These are phyloP conservation scores for Orbicella faveolata DNA, from an alignment of 64 coral and sea anemone species.

Conservation along the genomic window DNA sequence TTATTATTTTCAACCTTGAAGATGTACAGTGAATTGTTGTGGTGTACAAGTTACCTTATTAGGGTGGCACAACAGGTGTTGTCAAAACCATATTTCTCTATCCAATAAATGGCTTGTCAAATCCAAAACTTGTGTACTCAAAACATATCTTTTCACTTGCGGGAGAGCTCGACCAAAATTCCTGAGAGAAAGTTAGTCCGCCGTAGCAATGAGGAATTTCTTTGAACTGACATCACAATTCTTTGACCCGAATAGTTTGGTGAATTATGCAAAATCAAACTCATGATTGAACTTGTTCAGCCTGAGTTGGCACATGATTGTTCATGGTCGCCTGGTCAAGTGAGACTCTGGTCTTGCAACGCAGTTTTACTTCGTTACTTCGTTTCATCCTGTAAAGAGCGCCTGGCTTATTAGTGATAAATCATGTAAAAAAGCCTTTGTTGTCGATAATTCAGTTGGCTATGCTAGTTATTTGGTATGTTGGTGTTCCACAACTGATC, in stretches of 20 bases:
- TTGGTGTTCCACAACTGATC: no score
- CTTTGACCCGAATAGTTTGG: conserved; percentile 27
- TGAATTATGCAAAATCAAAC: conserved; percentile 34
- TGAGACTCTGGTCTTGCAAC: neutral
- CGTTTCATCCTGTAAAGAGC: no score
- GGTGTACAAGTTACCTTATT: conserved; percentile 27
- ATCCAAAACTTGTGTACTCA: neutral
- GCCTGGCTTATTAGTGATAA: no score
- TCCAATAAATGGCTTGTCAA: conserved; percentile 9
- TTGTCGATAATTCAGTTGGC: no score
- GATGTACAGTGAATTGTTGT: conserved; percentile 8
- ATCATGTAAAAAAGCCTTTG: no score
- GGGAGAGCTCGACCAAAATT: neutral
- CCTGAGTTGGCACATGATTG: neutral
- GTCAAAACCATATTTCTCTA: neutral
- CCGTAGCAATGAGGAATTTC: conserved; percentile 13
- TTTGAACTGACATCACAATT: conserved; percentile 34
- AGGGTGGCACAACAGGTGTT: conserved; percentile 25
- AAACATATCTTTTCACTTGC: neutral
- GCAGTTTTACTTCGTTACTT: no score
- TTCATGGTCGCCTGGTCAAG: neutral
- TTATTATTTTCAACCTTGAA: neutral
- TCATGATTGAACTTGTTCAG: neutral
- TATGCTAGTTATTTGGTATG: no score
- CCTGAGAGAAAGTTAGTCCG: neutral